These are phyloP conservation scores for Aegithalos caudatus DNA, from an alignment of 2,113 vertebrate genomes.

Conservation along the genomic window DNA sequence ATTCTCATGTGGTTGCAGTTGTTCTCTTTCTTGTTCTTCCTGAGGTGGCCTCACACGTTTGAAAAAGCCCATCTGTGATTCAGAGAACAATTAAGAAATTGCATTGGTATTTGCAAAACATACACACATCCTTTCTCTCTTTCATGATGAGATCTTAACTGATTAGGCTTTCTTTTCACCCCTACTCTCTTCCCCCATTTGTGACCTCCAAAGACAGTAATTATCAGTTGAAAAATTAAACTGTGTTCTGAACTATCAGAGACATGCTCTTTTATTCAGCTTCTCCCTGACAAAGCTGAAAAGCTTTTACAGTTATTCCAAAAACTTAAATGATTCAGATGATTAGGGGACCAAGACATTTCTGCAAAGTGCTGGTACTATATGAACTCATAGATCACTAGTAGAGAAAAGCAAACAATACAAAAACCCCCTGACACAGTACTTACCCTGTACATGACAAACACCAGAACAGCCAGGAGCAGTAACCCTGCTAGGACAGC, in stretches of 20 bases:
- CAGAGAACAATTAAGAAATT: neutral
- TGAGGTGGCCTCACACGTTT: conserved; percentile 94
- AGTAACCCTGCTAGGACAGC: conserved; percentile 91
- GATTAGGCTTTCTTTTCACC: neutral
- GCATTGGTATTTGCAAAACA: neutral
- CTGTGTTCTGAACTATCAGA: neutral
- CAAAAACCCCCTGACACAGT: neutral
- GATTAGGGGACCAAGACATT: neutral
- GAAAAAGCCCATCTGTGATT: conserved; percentile 91
- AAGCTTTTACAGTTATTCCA: neutral
- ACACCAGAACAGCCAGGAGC: conserved; percentile 90
- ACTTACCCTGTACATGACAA: conserved; percentile 95
- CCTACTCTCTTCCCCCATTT: neutral
- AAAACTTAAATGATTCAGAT: neutral
- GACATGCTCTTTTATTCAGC: neutral
- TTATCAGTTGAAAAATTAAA: neutral
- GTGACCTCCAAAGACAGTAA: neutral
- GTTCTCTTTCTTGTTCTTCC: conserved; percentile 92
- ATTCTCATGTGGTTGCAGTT: conserved; percentile 93
- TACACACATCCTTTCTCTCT: neutral
- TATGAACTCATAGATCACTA: neutral
- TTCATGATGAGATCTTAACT: neutral
- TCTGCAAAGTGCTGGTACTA: neutral
- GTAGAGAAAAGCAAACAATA: neutral
- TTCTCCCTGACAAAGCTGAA: neutral